phyloP scores from a whole-genome alignment of 2,888 invertebrate species.

The Helicoverpa assulta region DNA sequence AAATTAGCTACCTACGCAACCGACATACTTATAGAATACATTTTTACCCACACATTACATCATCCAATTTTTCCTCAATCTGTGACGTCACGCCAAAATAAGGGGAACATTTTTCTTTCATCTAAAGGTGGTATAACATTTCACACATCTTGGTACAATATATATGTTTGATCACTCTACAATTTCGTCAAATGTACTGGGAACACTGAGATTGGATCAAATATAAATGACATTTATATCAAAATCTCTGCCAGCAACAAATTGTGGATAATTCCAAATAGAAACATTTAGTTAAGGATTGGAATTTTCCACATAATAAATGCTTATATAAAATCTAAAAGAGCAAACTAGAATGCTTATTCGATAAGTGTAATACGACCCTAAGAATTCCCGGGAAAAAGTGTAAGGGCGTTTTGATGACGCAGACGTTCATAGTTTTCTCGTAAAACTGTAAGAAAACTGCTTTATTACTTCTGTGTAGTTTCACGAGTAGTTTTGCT shows the following conservation, averaged over 20 bases:
- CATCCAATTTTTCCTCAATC: slow-evolving; percentile 12
- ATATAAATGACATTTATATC: no score
- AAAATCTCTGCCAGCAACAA: no score
- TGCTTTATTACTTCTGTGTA: slow-evolving; percentile 10
- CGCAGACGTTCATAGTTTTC: slow-evolving; percentile 24
- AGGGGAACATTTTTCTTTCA: background rate
- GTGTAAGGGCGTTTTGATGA: slow-evolving; percentile 10
- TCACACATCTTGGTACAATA: no score
- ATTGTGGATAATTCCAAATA: no score
- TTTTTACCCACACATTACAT: background rate
- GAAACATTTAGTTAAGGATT: no score
- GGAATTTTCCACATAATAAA: no score
- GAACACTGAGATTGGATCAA: no score
- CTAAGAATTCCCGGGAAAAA: slow-evolving; percentile 5
- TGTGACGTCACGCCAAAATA: slow-evolving; percentile 17
- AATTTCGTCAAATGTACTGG: no score
- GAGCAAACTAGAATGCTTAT: no score
- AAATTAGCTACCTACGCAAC: background rate
- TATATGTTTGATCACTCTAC: no score
- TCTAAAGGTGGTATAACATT: no score
- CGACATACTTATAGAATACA: background rate
- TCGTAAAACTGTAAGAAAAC: slow-evolving; percentile 21
- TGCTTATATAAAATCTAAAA: no score
- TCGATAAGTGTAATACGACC: background rate
- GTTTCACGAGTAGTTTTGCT: background rate